Evolutionary conservation across 2,113 vertebrate genomes (phyloP).

Genomic region (Chrysemys picta): DNA sequence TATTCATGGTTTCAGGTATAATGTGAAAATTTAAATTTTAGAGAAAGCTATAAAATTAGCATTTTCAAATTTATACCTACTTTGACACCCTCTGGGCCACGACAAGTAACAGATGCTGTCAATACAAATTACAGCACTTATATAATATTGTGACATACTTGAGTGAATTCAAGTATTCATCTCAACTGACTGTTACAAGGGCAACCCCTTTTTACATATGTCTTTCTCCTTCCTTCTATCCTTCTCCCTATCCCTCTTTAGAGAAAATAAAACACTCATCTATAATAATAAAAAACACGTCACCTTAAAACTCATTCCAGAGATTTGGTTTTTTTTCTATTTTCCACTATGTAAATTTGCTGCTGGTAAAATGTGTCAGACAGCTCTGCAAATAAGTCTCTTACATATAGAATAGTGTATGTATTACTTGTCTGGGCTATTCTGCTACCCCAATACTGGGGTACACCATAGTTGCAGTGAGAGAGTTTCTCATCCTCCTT

Average conservation of each 20-base stretch:
- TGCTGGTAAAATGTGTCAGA: background rate
- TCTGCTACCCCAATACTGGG: background rate
- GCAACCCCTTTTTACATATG: background rate
- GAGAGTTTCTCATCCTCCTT: background rate
- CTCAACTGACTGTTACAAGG: slow-evolving; percentile 34
- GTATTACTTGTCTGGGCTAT: background rate
- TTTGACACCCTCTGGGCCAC: slow-evolving; percentile 45
- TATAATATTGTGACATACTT: slow-evolving; percentile 40
- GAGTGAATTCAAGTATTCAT: slow-evolving; percentile 43
- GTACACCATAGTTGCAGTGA: background rate
- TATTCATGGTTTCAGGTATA: slow-evolving; percentile 48
- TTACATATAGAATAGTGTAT: background rate
- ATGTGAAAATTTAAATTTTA: slow-evolving; percentile 59
- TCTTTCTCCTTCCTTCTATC: slow-evolving; percentile 11
- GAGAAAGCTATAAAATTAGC: slow-evolving; percentile 48
- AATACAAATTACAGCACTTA: slow-evolving; percentile 57
- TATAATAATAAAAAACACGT: background rate
- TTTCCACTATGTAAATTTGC: background rate
- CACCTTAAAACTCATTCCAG: background rate
- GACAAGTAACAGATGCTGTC: slow-evolving; percentile 69
- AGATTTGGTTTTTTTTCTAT: background rate
- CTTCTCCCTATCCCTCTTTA: background rate
- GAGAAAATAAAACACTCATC: background rate
- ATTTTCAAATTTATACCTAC: slow-evolving; percentile 65
- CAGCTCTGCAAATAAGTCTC: background rate